phyloP scores from a whole-genome alignment of 1,140 invertebrate species.

The Ectropis grisescens region DNA sequence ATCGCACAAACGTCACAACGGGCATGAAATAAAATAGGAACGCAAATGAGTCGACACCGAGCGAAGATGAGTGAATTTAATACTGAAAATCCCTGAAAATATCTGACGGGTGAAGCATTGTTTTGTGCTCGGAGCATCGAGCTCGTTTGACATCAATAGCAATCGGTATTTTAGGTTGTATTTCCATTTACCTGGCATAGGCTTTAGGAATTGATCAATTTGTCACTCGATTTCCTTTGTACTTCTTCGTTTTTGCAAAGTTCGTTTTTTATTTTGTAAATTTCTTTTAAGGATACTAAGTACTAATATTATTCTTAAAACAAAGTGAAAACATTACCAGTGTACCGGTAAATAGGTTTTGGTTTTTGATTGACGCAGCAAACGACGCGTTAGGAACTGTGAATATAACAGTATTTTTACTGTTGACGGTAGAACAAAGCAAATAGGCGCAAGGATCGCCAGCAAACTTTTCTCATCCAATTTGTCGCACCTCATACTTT shows the following conservation, averaged over 20 bases:
- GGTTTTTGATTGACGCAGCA: too few relatives aligned
- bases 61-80: not conserved
- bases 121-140: not conserved
- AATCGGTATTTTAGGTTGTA: slow-evolving; percentile 5
- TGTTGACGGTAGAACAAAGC: too few relatives aligned
- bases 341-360: too few relatives aligned
- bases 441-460: slow-evolving; percentile 22
- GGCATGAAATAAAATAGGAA: not conserved
- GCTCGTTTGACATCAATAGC: slow-evolving; percentile 6
- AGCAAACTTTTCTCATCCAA: slow-evolving; percentile 56
- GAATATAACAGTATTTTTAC: too few relatives aligned
- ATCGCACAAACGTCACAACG: too few relatives aligned
- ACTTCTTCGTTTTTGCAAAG: slow-evolving; percentile 2
- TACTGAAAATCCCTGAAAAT: not conserved
- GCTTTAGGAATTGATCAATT: slow-evolving; percentile 16
- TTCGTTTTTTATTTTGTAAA: slow-evolving; percentile 4
- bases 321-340: too few relatives aligned
- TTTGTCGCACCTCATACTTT: slow-evolving; percentile 57
- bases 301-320: too few relatives aligned
- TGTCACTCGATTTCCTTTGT: slow-evolving; percentile 7
- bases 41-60: not conserved
- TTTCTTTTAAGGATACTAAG: too few relatives aligned
- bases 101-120: not conserved
- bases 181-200: slow-evolving; percentile 10
- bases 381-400: too few relatives aligned